A percentile compares a stretch with the other conserved stretches of the same genome.
phyloP scores from a whole-genome alignment of 2,113 vertebrate species.

The Xenus cinereus region DNA sequence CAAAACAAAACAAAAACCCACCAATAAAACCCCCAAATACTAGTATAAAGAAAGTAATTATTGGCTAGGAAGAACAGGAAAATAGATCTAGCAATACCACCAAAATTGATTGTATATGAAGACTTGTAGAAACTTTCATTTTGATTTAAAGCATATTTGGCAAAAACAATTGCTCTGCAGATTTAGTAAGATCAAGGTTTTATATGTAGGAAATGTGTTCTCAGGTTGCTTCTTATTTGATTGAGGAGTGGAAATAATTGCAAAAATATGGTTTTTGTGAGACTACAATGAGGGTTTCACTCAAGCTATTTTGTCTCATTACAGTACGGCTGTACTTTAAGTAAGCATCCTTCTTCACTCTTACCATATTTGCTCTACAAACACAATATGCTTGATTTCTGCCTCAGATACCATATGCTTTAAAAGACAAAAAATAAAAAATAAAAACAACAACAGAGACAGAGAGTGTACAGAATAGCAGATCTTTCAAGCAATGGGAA shows the following conservation, averaged over 20 bases:
- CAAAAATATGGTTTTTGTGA: neutral
- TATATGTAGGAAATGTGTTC: neutral
- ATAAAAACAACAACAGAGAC: neutral
- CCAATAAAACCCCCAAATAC: neutral
- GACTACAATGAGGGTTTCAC: neutral
- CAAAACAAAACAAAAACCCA: neutral
- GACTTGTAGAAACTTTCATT: neutral
- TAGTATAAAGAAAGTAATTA: neutral
- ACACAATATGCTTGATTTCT: neutral
- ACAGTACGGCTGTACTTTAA: neutral
- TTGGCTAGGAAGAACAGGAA: neutral
- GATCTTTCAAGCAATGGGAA: neutral
- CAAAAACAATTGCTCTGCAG: neutral
- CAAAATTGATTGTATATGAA: neutral
- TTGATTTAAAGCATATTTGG: neutral
- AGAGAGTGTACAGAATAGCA: neutral
- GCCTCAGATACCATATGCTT: neutral
- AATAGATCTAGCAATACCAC: neutral
- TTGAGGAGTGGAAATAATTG: neutral
- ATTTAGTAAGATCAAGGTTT: neutral
- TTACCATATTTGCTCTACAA: neutral
- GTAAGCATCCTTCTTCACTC: neutral
- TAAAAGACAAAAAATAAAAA: neutral
- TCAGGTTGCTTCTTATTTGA: neutral
- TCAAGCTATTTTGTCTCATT: neutral